phyloP scores from a whole-genome alignment of 64 coral and sea anemone species.

The Montipora capricornis region DNA sequence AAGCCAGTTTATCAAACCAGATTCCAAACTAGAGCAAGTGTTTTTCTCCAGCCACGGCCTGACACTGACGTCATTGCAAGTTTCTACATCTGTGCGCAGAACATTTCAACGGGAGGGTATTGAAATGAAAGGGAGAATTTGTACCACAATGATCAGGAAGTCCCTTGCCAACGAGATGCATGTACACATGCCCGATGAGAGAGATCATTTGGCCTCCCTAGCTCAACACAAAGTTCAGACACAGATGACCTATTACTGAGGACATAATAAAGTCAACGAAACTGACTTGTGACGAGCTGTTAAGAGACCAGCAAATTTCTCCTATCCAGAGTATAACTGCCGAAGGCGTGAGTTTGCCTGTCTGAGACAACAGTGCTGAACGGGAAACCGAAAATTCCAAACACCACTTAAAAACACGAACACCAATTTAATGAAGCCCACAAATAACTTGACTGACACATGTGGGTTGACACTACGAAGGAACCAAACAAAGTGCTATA shows the following conservation, averaged over 20 bases:
- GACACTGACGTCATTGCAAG: conserved; percentile 54
- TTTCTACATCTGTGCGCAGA: conserved; percentile 42
- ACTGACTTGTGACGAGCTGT: conserved; percentile 62
- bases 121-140: conserved; percentile 45
- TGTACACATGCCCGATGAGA: conserved; percentile 46
- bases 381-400: no score
- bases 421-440: no score
- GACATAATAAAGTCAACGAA: conserved; percentile 57
- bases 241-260: conserved; percentile 50
- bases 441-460: no score
- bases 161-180: conserved; percentile 61
- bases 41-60: conserved; percentile 68
- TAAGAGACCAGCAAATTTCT: conserved; percentile 1
- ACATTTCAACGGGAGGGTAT: conserved; percentile 69
- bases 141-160: conserved; percentile 52
- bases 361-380: no score
- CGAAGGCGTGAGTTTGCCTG: no score
- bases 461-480: no score
- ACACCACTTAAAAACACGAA: no score
- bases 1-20: conserved; percentile 7
- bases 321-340: neutral
- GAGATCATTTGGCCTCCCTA: conserved; percentile 59
- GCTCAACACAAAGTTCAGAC: conserved; percentile 73
- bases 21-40: conserved; percentile 24
- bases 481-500: no score